These are phyloP conservation scores for Tiaroga cobitis DNA, from an alignment of 2,797 vertebrate species.

Conservation along the genomic window DNA sequence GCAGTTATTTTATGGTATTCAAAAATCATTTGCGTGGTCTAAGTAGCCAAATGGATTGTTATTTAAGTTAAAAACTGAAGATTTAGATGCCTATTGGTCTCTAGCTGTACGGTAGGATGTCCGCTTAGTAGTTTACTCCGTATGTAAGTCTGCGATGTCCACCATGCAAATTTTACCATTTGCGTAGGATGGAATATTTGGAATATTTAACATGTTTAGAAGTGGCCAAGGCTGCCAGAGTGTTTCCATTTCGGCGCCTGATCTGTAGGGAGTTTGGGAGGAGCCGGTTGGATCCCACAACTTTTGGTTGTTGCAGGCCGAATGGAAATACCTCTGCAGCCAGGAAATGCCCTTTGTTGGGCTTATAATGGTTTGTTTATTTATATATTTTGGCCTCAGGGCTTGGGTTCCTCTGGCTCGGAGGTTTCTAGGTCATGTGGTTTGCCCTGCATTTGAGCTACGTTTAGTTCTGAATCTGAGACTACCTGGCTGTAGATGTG, in stretches of 20 bases:
- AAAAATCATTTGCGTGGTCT: background rate
- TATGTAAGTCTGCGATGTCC: background rate
- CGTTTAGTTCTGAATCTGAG: background rate
- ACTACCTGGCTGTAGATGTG: background rate
- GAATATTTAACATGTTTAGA: constrained; percentile 5
- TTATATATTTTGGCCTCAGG: constrained; percentile 6
- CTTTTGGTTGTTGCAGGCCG: background rate
- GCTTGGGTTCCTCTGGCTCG: background rate
- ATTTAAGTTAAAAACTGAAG: background rate
- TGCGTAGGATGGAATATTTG: background rate
- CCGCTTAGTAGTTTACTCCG: background rate
- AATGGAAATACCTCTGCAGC: background rate
- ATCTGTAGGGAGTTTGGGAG: background rate
- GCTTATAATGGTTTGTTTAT: constrained; percentile 26
- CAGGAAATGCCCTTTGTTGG: constrained; percentile 24
- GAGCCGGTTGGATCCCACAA: background rate
- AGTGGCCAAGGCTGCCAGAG: background rate
- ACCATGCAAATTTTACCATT: background rate
- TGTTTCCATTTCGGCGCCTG: background rate
- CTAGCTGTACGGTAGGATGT: background rate
- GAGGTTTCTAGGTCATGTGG: background rate
- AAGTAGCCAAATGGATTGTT: background rate
- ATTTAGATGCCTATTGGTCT: background rate
- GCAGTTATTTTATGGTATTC: background rate
- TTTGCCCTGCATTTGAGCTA: background rate